Percentiles rank a stretch among this genome's conserved stretches.
These are phyloP conservation scores for Gallinago media DNA, from an alignment of 2,113 vertebrate genomes.

Conservation along the genomic window DNA sequence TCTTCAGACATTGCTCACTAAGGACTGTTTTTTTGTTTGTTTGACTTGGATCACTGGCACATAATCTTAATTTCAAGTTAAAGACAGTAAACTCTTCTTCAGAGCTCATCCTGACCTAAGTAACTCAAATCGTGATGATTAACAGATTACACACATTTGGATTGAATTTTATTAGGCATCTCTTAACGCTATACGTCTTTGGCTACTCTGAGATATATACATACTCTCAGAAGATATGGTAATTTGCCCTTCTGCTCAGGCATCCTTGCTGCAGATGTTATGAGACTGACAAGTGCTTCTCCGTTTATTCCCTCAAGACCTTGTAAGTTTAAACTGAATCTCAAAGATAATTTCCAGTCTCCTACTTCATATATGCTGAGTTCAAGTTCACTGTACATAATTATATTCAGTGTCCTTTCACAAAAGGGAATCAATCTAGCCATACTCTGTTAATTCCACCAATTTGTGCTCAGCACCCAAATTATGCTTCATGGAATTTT, in stretches of 20 bases:
- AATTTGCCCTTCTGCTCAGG: slow-evolving; percentile 39
- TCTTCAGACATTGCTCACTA: slow-evolving; percentile 10
- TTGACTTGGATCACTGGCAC: neutral
- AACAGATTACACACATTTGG: neutral
- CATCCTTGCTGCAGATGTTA: slow-evolving; percentile 47
- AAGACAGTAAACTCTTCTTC: slow-evolving; percentile 35
- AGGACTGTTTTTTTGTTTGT: neutral
- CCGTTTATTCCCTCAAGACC: neutral
- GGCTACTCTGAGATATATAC: slow-evolving; percentile 12
- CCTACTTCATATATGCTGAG: slow-evolving; percentile 5
- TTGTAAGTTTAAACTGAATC: slow-evolving; percentile 17
- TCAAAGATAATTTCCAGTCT: slow-evolving; percentile 44
- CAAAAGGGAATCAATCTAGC: neutral
- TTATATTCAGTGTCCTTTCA: neutral
- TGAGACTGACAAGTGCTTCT: slow-evolving; percentile 36
- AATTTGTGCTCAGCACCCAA: neutral
- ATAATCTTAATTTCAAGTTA: slow-evolving; percentile 42
- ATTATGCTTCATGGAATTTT: neutral
- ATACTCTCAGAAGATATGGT: neutral
- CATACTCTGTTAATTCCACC: neutral
- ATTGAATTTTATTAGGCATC: slow-evolving; percentile 25
- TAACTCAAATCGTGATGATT: neutral
- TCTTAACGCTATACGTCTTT: neutral
- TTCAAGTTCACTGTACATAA: slow-evolving; percentile 36
- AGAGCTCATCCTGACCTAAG: neutral